phyloP scores from a whole-genome alignment of 2,113 vertebrate species.

The Blennius ocellaris region DNA sequence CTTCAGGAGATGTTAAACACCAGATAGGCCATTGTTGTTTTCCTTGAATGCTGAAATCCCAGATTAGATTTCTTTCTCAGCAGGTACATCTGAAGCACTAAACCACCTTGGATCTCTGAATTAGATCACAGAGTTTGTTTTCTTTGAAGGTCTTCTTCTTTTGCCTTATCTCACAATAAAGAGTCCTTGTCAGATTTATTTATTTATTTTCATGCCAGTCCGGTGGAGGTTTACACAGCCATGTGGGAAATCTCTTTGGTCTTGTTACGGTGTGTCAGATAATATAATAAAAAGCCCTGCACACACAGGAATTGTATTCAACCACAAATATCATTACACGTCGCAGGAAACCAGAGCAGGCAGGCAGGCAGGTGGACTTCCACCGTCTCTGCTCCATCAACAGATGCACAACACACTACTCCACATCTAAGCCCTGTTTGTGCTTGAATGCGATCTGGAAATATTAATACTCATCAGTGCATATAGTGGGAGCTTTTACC shows the following conservation, averaged over 20 bases:
- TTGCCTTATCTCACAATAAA: background rate
- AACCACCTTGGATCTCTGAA: background rate
- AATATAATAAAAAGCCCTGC: constrained; percentile 37
- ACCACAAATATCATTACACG: constrained; percentile 57
- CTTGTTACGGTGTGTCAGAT: constrained; percentile 53
- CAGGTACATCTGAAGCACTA: background rate
- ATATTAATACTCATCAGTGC: constrained; percentile 51
- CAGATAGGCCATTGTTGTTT: background rate
- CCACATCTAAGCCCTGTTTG: constrained; percentile 32
- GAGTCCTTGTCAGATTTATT: constrained; percentile 5
- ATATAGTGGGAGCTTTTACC: constrained; percentile 25
- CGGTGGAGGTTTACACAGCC: constrained; percentile 11
- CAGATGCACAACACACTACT: constrained; percentile 12
- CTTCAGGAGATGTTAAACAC: background rate
- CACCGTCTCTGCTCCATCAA: constrained; percentile 29
- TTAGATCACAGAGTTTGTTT: background rate
- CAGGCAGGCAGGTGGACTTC: constrained; percentile 46
- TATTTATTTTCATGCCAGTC: background rate
- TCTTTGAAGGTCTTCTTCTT: background rate
- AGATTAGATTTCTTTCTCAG: background rate
- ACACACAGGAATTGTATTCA: constrained; percentile 30
- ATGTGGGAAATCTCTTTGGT: constrained; percentile 29
- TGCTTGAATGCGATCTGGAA: constrained; percentile 40
- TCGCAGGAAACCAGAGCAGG: constrained; percentile 36
- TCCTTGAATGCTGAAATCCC: background rate